Evolutionary conservation across 1,140 invertebrate genomes (phyloP).

Genomic region (Bombus haemorrhoidalis): DNA sequence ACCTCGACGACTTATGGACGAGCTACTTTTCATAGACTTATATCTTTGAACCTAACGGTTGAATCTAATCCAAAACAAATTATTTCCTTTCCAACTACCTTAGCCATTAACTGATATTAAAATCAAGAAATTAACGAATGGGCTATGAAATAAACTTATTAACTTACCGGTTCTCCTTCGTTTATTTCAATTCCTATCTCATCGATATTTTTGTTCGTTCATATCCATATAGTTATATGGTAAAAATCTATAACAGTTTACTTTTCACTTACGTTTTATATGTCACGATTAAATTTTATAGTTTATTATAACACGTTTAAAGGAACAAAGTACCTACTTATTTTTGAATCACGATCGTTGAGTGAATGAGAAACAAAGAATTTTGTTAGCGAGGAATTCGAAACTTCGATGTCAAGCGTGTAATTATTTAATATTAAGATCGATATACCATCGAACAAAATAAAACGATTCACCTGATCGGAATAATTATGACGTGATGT

Average conservation of each 20-base stretch:
- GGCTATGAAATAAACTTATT: neutral
- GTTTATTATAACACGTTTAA: neutral
- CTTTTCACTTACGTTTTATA: neutral
- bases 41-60: too few species aligned
- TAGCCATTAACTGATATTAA: neutral
- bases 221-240: fast-evolving
- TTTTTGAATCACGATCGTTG: neutral
- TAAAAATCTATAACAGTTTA: neutral
- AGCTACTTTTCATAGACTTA: too few species aligned
- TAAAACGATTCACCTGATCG: neutral
- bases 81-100: neutral
- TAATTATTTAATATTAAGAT: neutral
- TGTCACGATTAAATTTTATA: neutral
- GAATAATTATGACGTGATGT: constrained; percentile 17
- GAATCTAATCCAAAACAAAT: neutral
- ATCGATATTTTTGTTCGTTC: neutral
- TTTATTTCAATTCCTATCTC: neutral
- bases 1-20: too few species aligned
- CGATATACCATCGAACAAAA: neutral
- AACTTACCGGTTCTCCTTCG: neutral
- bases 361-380: neutral
- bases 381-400: neutral
- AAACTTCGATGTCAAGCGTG: neutral
- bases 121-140: too few species aligned
- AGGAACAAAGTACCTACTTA: neutral